Percentiles rank a stretch among this genome's conserved stretches.
Evolutionary conservation across 2,888 invertebrate genomes (phyloP).

Genomic region (Zeuzera pyrina): DNA sequence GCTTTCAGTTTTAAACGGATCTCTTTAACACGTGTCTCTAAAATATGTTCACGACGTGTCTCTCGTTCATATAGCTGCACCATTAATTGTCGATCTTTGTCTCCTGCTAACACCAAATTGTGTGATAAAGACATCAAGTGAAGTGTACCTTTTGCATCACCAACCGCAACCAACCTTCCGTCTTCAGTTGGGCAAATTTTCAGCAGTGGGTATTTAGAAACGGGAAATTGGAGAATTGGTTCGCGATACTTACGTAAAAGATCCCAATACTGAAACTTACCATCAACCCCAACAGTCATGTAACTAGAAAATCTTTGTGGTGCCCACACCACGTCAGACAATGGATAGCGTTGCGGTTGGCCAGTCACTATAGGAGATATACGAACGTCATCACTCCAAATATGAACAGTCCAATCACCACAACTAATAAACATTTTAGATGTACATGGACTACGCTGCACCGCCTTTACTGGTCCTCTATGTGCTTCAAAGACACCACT

Average conservation of each 20-base stretch:
- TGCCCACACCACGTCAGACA: slow-evolving; percentile 38
- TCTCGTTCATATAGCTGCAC: slow-evolving; percentile 86
- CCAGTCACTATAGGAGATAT: slow-evolving; percentile 39
- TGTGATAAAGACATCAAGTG: slow-evolving; percentile 78
- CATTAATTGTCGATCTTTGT: slow-evolving; percentile 79
- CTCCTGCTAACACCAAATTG: slow-evolving; percentile 74
- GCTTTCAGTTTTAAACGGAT: slow-evolving; percentile 71
- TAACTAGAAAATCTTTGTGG: slow-evolving; percentile 47
- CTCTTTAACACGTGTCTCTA: slow-evolving; percentile 88
- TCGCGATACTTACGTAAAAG: slow-evolving; percentile 78
- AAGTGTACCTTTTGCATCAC: slow-evolving; percentile 77
- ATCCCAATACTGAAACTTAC: slow-evolving; percentile 85
- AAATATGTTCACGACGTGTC: slow-evolving; percentile 86
- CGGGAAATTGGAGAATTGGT: slow-evolving; percentile 75
- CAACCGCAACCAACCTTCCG: slow-evolving; percentile 74
- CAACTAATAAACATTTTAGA: slow-evolving; percentile 78
- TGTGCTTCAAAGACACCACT: slow-evolving; percentile 70
- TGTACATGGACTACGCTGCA: slow-evolving; percentile 76
- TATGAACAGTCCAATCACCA: slow-evolving; percentile 75
- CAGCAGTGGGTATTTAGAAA: slow-evolving; percentile 62
- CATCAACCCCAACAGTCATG: slow-evolving; percentile 61
- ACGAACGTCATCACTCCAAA: slow-evolving; percentile 79
- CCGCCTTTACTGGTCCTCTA: slow-evolving; percentile 71
- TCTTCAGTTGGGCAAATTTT: slow-evolving; percentile 76
- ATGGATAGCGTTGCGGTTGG: slow-evolving; percentile 24